Conservation (phyloP, 2,888 invertebrate genomes). For the Dascillus cervinus region DNA sequence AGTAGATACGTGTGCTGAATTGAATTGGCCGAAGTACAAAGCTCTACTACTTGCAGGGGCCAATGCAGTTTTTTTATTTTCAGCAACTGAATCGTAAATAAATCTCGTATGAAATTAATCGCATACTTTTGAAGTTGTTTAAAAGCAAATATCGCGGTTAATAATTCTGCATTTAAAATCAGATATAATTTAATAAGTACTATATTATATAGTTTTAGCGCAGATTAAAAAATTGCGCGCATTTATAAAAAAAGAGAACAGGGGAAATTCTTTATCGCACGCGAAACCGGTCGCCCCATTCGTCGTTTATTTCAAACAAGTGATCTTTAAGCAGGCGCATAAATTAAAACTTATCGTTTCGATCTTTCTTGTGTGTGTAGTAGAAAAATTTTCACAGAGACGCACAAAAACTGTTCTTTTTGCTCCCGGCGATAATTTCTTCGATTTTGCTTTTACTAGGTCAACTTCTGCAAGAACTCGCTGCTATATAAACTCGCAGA, state of each 20-base stretch:
- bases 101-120: no score
- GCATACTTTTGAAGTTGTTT: no score
- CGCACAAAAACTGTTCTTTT: no score
- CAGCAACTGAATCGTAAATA: no score
- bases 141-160: no score
- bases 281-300: slow-evolving; percentile 12
- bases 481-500: slow-evolving; percentile 11
- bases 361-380: no score
- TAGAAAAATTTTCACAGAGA: no score
- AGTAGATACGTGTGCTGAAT: no score
- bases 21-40: no score
- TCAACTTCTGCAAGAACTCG: slow-evolving; percentile 12
- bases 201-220: slow-evolving; percentile 7
- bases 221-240: slow-evolving; percentile 12
- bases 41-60: no score
- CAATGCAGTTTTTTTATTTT: no score
- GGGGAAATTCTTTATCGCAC: slow-evolving; percentile 13
- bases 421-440: slow-evolving; percentile 9
- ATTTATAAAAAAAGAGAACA: no score
- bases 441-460: slow-evolving; percentile 10
- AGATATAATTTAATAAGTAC: slow-evolving; percentile 5
- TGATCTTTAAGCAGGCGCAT: slow-evolving; percentile 14
- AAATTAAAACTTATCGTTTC: slow-evolving; percentile 16
- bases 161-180: slow-evolving; percentile 3
- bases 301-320: slow-evolving; percentile 12